Conservation (phyloP, 1,140 invertebrate species). For the Protaetia brevitarsis region DNA sequence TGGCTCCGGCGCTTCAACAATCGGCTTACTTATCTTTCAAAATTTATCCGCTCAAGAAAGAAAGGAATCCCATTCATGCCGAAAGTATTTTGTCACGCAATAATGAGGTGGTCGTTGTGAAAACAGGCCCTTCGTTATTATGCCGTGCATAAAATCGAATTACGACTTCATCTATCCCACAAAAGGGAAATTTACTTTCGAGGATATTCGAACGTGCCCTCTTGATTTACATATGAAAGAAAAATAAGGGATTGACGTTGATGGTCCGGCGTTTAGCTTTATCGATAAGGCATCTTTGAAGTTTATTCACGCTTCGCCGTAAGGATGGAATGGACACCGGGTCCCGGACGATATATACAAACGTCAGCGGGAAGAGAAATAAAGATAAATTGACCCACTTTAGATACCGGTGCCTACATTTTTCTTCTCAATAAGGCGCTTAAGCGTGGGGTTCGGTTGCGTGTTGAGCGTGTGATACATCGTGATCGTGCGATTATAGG, state of each 20-base stretch:
- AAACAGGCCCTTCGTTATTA: no score
- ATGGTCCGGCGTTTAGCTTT: constrained; percentile 2
- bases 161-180: no score
- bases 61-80: no score
- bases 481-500: not conserved
- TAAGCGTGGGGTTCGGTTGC: not conserved
- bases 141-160: no score
- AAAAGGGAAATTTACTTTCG: no score
- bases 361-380: constrained; percentile 7
- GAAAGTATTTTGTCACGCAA: no score
- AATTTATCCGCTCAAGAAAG: no score
- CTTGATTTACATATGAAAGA: not conserved
- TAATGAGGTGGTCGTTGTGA: no score
- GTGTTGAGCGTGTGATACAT: constrained; percentile 16
- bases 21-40: no score
- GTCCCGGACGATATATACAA: not conserved
- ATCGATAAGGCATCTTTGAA: not conserved
- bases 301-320: constrained; percentile 7
- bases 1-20: no score
- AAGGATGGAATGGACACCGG: not conserved
- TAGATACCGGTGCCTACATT: constrained; percentile 7
- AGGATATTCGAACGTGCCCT: no score
- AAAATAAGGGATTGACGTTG: not conserved
- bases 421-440: constrained; percentile 2
- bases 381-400: constrained; percentile 16